Base-by-base conservation (phyloP, 1,140 invertebrate genomes). In the Marisa cornuarietis region DNA sequence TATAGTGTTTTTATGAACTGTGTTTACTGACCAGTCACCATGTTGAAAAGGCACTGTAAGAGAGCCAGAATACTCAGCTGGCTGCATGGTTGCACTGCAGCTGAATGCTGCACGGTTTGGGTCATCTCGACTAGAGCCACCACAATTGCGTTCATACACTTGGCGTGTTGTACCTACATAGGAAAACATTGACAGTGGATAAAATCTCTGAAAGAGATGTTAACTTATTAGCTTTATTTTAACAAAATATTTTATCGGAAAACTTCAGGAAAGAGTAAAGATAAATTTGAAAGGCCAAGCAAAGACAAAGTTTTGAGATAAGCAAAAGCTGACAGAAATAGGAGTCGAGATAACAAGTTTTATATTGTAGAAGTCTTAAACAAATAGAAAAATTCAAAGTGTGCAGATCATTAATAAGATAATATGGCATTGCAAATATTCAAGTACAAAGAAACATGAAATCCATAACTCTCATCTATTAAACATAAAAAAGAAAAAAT, bases 21-120 rank as follows among this genome's bases (percentile, higher is more conserved):
- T 26, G 52, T 13, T 18, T 42, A 49, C 42, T 73, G 49, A 73
- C 71, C 71, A 22, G 71, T 73, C 71, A n/a, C 58, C 71, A n/a
- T n/a, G n/a, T n/a, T n/a, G n/a, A n/a, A n/a, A n/a, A n/a, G n/a
- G n/a, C n/a, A n/a, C n/a, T n/a, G n/a, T n/a, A n/a, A n/a, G n/a
- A n/a, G n/a, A n/a, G n/a, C n/a, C n/a, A n/a, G n/a, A n/a, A n/a
- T n/a, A n/a, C n/a, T n/a, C n/a, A n/a, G n/a, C n/a, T n/a, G n/a
- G n/a, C n/a, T n/a, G n/a, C n/a, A n/a, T n/a, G 22, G 52, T 73
- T 16, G 26, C 71, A 13, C 18, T 20, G 24, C 71, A 73, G 13
- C 49, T 73, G 8, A 73, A n/a, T 52, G 58, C 49, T 24, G 26
- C 14, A 8, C 16, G 26, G 71, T 73, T 54, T 14, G 71, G 71